Base-by-base conservation (phyloP, 2,888 invertebrate species). In the Molorchus minor region DNA sequence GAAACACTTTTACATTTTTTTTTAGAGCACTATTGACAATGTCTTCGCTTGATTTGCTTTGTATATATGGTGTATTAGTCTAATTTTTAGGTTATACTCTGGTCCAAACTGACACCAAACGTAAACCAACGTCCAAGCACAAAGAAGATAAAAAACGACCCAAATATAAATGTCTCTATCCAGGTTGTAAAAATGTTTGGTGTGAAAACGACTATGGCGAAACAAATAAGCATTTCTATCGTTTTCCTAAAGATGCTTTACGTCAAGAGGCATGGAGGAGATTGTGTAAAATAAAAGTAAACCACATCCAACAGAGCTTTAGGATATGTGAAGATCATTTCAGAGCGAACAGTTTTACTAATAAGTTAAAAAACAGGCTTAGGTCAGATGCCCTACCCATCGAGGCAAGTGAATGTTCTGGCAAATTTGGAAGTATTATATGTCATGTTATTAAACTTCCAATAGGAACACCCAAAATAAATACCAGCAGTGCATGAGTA, bases 261-360 rank as follows among this genome's bases (percentile, higher is more conserved):
- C 19, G 36, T 12, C 33, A n/a, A 0, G 49, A 49, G n/a, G 49
- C 21, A 4, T 49, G 49, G 49, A 49, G 38, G 15, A 12, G 21
- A 15, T 3, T 49, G 12, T 49, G 49, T 8, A 33, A 25, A 7
- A 12, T 49, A 0, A 21, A 21, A 2, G 13, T 5, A 0, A 10
- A 16, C 8, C 17, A 25, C 10, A 13, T 49, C 8, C 49, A 36
- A 0, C 4, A n/a, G 4, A 21, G 16, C 1, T 49, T 25, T 12
- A 49, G 49, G 17, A 38, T 49, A 1, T 49, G 49, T 29, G 4
- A 49, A 38, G 49, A 49, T 16, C 49, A 49, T 20, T 49, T 49
- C 17, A 16, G n/a, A 3, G 25, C 7, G 12, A 38, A 25, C n/a
- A 16, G 16, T 3, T 49, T 49, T 16, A 25, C 35, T 0, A 17